These are phyloP conservation scores for Dermochelys coriacea DNA, from an alignment of 2,797 vertebrate genomes.

Conservation along the genomic window DNA sequence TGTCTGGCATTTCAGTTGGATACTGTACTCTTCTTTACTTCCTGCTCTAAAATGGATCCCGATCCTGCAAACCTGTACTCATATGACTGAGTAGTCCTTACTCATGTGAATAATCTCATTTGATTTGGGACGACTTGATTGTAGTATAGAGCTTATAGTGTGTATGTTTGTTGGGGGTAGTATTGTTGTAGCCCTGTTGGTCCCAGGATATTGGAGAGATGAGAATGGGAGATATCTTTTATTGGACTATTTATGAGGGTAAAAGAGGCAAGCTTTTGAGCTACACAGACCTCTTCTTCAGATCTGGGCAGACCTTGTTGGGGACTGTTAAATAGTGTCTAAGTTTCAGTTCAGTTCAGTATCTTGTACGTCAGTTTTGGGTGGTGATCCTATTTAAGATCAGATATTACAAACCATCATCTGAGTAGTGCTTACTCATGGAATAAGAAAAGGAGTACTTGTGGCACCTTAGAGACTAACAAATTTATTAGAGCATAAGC, in stretches of 20 bases:
- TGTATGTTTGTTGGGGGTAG: background rate
- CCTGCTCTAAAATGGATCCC: rapidly evolving
- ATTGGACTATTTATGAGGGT: background rate
- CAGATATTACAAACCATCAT: background rate
- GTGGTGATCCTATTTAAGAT: rapidly evolving
- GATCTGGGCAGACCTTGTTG: background rate
- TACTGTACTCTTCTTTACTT: rapidly evolving
- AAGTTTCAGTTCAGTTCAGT: background rate
- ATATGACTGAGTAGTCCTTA: rapidly evolving
- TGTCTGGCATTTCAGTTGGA: background rate
- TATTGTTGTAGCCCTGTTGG: background rate
- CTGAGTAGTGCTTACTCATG: background rate
- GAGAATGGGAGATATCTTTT: background rate
- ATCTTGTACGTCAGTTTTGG: too few species aligned
- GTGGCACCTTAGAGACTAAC: too few species aligned
- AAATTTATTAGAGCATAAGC: too few species aligned
- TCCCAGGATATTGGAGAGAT: background rate
- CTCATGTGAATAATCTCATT: too few species aligned
- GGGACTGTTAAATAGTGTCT: background rate
- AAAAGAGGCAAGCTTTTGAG: background rate
- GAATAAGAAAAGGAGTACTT: too few species aligned
- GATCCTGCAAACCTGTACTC: background rate
- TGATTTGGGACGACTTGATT: rapidly evolving
- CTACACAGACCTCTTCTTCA: background rate
- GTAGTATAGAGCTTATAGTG: rapidly evolving